These are phyloP conservation scores for Lutjanus erythropterus DNA, from an alignment of 2,113 vertebrate genomes.

Conservation along the genomic window DNA sequence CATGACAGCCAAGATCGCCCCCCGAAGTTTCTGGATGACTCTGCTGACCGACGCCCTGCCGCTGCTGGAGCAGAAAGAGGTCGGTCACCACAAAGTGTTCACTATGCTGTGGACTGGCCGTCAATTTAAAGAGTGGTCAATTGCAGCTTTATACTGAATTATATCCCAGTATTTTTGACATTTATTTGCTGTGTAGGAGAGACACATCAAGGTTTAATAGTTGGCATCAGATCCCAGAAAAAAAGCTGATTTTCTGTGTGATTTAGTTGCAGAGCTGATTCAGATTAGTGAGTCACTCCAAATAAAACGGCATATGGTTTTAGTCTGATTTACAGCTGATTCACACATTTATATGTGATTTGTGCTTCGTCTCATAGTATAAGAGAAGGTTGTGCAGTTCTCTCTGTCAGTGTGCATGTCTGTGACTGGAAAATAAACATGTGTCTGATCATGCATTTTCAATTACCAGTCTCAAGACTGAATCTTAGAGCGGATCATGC, in stretches of 20 bases:
- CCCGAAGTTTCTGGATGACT: slow-evolving; percentile 96
- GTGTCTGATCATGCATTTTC: slow-evolving; percentile 1
- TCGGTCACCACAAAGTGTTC: slow-evolving; percentile 52
- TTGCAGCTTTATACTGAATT: too few species aligned
- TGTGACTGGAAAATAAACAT: not conserved
- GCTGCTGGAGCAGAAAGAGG: slow-evolving; percentile 96
- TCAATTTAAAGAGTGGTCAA: too few species aligned
- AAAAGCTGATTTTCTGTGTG: not conserved
- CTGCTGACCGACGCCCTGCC: slow-evolving; percentile 94
- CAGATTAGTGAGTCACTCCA: not conserved
- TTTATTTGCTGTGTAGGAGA: not conserved
- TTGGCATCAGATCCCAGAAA: not conserved
- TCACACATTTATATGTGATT: not conserved
- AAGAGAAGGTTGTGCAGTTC: too few species aligned
- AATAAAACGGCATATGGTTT: not conserved
- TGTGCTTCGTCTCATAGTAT: too few species aligned
- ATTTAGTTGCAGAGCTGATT: not conserved
- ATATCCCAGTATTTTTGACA: too few species aligned
- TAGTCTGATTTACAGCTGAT: not conserved
- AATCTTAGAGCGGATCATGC: not conserved
- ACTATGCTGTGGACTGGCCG: not conserved
- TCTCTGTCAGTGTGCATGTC: not conserved
- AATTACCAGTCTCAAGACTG: not conserved
- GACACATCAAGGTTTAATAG: not conserved
- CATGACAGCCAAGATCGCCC: slow-evolving; percentile 96